Evolutionary conservation across 2,797 vertebrate genomes (phyloP).

Genomic region (Morus bassanus): DNA sequence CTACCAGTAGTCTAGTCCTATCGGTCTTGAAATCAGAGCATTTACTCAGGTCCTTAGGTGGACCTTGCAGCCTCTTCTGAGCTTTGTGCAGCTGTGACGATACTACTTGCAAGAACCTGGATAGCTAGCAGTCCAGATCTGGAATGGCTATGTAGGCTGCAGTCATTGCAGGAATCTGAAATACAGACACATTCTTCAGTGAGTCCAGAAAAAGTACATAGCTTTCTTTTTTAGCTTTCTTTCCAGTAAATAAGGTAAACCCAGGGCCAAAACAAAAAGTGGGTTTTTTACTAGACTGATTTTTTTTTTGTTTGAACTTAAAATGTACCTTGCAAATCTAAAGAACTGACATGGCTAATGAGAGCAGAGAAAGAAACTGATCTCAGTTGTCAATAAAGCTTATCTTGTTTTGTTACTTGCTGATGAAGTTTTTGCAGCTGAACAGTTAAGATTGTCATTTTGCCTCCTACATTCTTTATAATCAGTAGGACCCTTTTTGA

Average conservation of each 20-base stretch:
- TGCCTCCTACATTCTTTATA: neutral
- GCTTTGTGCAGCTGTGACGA: neutral
- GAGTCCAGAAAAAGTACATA: neutral
- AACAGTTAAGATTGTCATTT: neutral
- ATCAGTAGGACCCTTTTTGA: neutral
- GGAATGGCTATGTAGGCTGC: neutral
- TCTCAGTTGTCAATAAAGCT: slow-evolving; percentile 14
- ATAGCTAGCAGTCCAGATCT: neutral
- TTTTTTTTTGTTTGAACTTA: neutral
- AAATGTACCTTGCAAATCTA: neutral
- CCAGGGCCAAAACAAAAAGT: neutral
- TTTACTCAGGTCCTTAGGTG: neutral
- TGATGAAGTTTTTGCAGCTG: neutral
- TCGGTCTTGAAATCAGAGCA: neutral
- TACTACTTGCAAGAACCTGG: neutral
- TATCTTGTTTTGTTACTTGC: neutral
- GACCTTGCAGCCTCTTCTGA: neutral
- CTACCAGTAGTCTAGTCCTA: neutral
- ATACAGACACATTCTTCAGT: neutral
- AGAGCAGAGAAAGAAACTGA: slow-evolving; percentile 1
- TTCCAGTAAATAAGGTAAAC: neutral
- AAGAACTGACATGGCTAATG: neutral
- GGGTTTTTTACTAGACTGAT: neutral
- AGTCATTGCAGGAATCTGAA: neutral
- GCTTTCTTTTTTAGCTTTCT: neutral